Conservation (phyloP, 2,113 vertebrate genomes). For the Lophura nycthemera region DNA sequence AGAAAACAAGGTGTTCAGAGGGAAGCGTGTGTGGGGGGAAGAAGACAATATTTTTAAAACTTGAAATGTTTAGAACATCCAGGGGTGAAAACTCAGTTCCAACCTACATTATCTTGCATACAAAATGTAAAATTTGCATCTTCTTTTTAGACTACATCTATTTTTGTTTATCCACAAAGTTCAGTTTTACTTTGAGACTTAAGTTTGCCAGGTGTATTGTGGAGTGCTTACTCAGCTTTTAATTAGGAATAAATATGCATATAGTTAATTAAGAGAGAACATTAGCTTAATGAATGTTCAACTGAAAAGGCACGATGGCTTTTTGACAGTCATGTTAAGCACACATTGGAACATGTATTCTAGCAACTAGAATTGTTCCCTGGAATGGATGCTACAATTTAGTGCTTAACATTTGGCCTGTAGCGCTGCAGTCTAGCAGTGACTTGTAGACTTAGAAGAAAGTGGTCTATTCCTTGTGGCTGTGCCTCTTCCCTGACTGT, state of each 20-base stretch:
- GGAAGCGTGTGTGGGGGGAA: not conserved
- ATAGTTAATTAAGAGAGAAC: not conserved
- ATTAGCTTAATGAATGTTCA: not conserved
- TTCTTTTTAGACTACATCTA: not conserved
- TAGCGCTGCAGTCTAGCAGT: not conserved
- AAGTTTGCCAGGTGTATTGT: not conserved
- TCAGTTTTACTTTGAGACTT: not conserved
- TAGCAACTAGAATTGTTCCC: not conserved
- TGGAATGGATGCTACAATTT: not conserved
- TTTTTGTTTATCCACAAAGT: not conserved
- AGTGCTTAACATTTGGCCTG: not conserved
- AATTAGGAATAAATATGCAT: not conserved
- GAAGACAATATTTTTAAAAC: not conserved
- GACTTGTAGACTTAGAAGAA: not conserved
- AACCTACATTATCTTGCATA: not conserved
- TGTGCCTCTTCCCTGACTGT: not conserved
- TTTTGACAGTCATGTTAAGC: not conserved
- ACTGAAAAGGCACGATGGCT: not conserved
- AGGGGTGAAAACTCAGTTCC: not conserved
- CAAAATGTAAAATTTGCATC: not conserved
- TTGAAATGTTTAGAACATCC: not conserved
- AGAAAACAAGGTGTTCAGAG: not conserved
- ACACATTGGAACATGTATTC: not conserved
- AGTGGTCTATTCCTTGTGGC: not conserved
- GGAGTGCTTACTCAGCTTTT: not conserved